Evolutionary conservation across 2,888 invertebrate genomes (phyloP).

Genomic region (Oxytorus armatus): DNA sequence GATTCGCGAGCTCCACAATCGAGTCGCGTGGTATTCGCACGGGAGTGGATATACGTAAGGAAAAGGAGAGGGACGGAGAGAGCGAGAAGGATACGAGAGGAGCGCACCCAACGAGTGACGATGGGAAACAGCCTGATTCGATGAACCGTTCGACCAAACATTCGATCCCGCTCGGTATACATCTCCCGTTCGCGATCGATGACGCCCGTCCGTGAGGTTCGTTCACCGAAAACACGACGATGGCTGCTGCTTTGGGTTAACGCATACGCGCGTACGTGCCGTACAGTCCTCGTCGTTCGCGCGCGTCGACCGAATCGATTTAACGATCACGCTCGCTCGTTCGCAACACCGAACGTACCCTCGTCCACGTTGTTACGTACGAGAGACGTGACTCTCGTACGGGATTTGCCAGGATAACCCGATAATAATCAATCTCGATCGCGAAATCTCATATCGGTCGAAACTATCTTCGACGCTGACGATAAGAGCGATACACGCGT

Average conservation of each 20-base stretch:
- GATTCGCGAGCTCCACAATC: constrained; percentile 52
- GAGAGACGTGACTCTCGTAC: constrained; percentile 37
- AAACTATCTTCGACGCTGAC: constrained; percentile 48
- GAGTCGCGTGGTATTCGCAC: constrained; percentile 31
- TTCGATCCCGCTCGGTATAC: constrained; percentile 44
- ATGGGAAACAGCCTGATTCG: constrained; percentile 64
- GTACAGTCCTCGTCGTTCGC: constrained; percentile 17
- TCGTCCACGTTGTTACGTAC: constrained; percentile 33
- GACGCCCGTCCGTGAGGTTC: constrained; percentile 26
- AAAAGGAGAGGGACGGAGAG: constrained; percentile 29
- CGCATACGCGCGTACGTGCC: constrained; percentile 6
- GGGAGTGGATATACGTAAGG: neutral
- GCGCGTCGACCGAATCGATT: constrained; percentile 59
- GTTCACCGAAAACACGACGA: constrained; percentile 44
- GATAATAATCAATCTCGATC: constrained; percentile 56
- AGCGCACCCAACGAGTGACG: constrained; percentile 67
- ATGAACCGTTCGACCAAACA: constrained; percentile 66
- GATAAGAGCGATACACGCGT: neutral
- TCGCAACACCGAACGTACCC: constrained; percentile 53
- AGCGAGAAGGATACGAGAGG: neutral
- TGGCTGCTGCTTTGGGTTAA: constrained; percentile 6
- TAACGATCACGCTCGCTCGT: constrained; percentile 53
- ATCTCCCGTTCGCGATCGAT: constrained; percentile 40
- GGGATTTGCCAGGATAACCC: constrained; percentile 39
- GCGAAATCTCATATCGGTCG: constrained; percentile 44